phyloP scores from a whole-genome alignment of 2,888 invertebrate species.

The Pharmacophagus antenor region DNA sequence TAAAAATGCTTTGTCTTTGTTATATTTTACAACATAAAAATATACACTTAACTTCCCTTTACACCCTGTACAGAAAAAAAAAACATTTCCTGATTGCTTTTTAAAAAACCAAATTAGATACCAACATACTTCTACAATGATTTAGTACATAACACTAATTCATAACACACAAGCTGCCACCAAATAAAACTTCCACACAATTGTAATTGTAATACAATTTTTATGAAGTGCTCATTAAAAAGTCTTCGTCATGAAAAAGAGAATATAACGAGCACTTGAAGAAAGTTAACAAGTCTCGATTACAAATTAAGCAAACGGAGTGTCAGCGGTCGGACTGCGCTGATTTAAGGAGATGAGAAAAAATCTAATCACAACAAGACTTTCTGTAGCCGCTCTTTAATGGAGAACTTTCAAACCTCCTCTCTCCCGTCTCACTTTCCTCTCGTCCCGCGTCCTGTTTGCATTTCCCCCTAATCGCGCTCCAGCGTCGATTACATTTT shows the following conservation, averaged over 20 bases:
- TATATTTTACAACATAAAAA: too few species aligned
- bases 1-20: too few species aligned
- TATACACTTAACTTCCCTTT: too few species aligned
- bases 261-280: constrained; percentile 60
- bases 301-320: constrained; percentile 77
- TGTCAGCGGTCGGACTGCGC: constrained; percentile 63
- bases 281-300: constrained; percentile 77
- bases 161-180: too few species aligned
- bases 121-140: too few species aligned
- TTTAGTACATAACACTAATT: neutral
- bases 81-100: too few species aligned
- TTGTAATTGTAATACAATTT: neutral
- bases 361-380: constrained; percentile 77
- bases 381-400: constrained; percentile 73
- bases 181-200: neutral
- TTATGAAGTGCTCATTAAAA: neutral
- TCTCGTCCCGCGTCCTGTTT: constrained; percentile 49
- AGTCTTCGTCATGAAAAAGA: constrained; percentile 46
- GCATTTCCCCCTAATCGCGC: constrained; percentile 68
- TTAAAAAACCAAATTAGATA: too few species aligned
- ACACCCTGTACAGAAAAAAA: too few species aligned
- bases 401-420: constrained; percentile 68
- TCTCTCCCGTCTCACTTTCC: constrained; percentile 33
- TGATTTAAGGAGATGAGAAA: constrained; percentile 77
- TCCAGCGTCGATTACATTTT: constrained; percentile 77